These are phyloP conservation scores for Cyanocitta stelleri DNA, from an alignment of 2,113 vertebrate genomes.

Conservation along the genomic window DNA sequence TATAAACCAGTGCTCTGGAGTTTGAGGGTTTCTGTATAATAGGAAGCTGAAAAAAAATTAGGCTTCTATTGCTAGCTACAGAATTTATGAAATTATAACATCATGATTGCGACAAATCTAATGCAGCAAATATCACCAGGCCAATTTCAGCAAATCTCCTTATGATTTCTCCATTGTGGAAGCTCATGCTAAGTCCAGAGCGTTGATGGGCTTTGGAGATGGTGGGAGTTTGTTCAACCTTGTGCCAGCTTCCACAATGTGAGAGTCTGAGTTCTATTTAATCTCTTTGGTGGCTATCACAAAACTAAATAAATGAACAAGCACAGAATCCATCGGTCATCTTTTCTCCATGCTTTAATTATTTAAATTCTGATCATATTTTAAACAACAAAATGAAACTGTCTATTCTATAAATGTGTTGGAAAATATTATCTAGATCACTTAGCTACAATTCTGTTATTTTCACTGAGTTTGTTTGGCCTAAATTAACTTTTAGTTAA, in stretches of 20 bases:
- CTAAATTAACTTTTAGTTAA: not conserved
- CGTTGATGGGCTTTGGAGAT: not conserved
- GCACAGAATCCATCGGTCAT: not conserved
- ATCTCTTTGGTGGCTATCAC: not conserved
- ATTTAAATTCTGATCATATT: not conserved
- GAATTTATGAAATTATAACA: not conserved
- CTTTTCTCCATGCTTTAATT: not conserved
- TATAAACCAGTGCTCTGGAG: not conserved
- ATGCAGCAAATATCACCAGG: not conserved
- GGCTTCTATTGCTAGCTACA: not conserved
- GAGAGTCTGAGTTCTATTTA: not conserved
- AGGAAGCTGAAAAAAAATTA: not conserved
- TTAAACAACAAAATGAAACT: not conserved
- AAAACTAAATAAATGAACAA: not conserved
- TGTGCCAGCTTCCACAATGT: not conserved
- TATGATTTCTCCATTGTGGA: conserved; percentile 16
- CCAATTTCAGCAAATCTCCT: not conserved
- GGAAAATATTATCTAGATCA: not conserved
- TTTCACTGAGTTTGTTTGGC: not conserved
- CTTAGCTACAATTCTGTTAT: not conserved
- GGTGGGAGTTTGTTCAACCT: not conserved
- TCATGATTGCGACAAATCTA: not conserved
- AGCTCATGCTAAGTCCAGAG: not conserved
- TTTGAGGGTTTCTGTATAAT: not conserved
- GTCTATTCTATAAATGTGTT: not conserved